Evolutionary conservation across 2,888 invertebrate genomes (phyloP).

Genomic region (Watsonalla cultraria): DNA sequence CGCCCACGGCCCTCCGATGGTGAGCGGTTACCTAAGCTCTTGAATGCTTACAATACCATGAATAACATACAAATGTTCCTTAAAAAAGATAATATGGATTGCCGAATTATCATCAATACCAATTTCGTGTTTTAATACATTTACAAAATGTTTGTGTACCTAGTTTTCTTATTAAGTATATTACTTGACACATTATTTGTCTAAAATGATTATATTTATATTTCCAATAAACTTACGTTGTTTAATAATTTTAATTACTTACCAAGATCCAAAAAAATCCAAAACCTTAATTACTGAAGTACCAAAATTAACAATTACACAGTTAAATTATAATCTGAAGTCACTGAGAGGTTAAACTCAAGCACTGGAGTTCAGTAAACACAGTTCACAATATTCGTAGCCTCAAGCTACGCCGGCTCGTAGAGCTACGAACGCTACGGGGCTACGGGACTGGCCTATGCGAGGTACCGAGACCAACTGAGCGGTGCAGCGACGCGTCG

Average conservation of each 20-base stretch:
- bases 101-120: too few species aligned
- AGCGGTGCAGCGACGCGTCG: conserved; percentile 37
- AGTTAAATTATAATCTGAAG: neutral
- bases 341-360: neutral
- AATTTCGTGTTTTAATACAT: too few species aligned
- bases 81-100: too few species aligned
- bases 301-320: neutral
- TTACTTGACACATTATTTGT: too few species aligned
- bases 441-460: conserved; percentile 29
- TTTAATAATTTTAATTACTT: neutral
- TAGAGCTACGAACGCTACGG: conserved; percentile 17
- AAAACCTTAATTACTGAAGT: neutral
- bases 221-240: too few species aligned
- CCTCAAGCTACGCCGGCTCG: conserved; percentile 24
- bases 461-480: conserved; percentile 51
- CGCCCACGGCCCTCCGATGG: too few species aligned
- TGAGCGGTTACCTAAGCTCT: too few species aligned
- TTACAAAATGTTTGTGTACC: too few species aligned
- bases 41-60: too few species aligned
- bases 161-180: too few species aligned
- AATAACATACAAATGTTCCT: too few species aligned
- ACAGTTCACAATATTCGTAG: conserved; percentile 21
- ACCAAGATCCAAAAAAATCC: neutral
- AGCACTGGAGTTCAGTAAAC: conserved; percentile 28
- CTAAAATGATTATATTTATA: too few species aligned